Base-by-base conservation (phyloP, 2,113 vertebrate species). In the Rhinogobius similis region DNA sequence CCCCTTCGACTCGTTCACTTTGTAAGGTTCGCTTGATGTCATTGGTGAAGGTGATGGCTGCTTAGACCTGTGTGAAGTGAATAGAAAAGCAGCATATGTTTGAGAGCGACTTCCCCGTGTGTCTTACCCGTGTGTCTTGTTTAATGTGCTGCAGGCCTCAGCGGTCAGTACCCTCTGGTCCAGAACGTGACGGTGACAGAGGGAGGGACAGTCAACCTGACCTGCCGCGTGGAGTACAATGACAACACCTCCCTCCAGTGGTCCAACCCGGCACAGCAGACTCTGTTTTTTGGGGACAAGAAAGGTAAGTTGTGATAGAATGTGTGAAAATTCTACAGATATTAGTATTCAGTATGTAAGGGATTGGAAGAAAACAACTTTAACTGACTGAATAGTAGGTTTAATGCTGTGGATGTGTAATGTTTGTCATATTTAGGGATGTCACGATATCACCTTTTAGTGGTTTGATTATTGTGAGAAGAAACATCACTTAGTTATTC, bases 221-320 rank as follows among this genome's bases (percentile, higher is more conserved):
- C 97, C 94, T 99, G 98, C 93, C 95, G 97, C 72, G 98, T 99
- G 91, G 98, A 99, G 94, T 95, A 96, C 91, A 99, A 98, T 94
- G 98, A 99, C 97, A 97, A 99, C 94, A 99, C 97, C 92, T 99
- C 97, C 96, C 97, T 99, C 96, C 97, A 99, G 98, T 99, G 98
- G 98, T 99, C 97, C 89, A 99, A 99, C 93, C 98, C 98, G 81
- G 98, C 97, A 96, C 97, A 98, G 93, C 98, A 99, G 92, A 99
- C 98, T 0, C 94, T 99, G 29, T 99, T 96, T 90, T 99, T 99
- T 13, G 98, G 98, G 66, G 96, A 99, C 91, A 99, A 99, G 92
- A 99, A 99, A 95, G 98, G 98, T 99, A 77, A 91, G 93, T 72
- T 21, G 16, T 10, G 61, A 39, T 67, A 36, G 46, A 43, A 70